phyloP scores from a whole-genome alignment of 2,113 vertebrate species.

The Elgaria multicarinata region DNA sequence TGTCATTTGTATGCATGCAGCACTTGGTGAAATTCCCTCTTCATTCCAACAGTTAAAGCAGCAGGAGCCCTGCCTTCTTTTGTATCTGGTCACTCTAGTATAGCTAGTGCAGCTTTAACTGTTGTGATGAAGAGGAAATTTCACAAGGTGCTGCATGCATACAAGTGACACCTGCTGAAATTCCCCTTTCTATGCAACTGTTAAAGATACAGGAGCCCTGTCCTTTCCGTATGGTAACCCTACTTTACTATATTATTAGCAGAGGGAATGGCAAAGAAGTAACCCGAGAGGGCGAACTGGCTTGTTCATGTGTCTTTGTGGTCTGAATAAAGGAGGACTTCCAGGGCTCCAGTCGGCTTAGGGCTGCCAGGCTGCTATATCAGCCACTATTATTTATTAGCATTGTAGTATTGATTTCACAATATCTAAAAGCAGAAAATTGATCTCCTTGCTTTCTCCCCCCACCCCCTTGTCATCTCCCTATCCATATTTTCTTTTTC shows the following conservation, averaged over 20 bases:
- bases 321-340: not conserved
- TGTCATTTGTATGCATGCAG: too few relatives aligned
- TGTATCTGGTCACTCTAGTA: too few relatives aligned
- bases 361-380: not conserved
- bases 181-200: too few relatives aligned
- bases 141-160: too few relatives aligned
- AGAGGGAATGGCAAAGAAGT: not conserved
- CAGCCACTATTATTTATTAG: slow-evolving; percentile 17
- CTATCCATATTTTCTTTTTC: not conserved
- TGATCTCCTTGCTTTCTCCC: slow-evolving; percentile 5
- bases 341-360: not conserved
- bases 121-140: too few relatives aligned
- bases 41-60: too few relatives aligned
- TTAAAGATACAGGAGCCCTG: too few relatives aligned
- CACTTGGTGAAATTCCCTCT: too few relatives aligned
- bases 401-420: slow-evolving; percentile 10
- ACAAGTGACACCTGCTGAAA: too few relatives aligned
- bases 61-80: too few relatives aligned
- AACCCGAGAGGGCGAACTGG: not conserved
- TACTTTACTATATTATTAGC: not conserved
- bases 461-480: slow-evolving; percentile 16
- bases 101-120: too few relatives aligned
- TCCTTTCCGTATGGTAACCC: too few relatives aligned
- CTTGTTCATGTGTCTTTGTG: not conserved
- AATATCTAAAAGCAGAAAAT: slow-evolving; percentile 15